A percentile compares a stretch with the other conserved stretches of the same genome.
Evolutionary conservation across 2,113 vertebrate species (phyloP).

Genomic region (Galbula dea): DNA sequence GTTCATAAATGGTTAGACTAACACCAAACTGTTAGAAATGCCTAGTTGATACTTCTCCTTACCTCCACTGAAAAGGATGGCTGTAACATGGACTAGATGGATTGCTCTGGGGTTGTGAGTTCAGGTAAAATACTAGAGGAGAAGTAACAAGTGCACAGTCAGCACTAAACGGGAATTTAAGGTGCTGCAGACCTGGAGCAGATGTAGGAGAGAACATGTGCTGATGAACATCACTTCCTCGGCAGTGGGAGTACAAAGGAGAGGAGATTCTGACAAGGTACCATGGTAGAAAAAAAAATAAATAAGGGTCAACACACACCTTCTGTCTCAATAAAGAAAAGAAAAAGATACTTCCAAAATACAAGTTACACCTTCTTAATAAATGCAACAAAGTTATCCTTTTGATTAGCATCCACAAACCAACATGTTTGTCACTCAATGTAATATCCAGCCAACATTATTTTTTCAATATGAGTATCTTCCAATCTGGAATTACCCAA

Average conservation of each 20-base stretch:
- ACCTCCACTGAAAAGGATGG: constrained; percentile 92
- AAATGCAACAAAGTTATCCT: constrained; percentile 10
- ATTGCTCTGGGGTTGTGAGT: constrained; percentile 73
- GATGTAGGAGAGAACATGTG: constrained; percentile 84
- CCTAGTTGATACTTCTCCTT: constrained; percentile 70
- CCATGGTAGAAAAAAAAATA: constrained; percentile 44
- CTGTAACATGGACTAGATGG: constrained; percentile 77
- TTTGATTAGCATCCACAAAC: not conserved
- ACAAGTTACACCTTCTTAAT: not conserved
- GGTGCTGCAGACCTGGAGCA: constrained; percentile 75
- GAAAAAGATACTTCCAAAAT: not conserved
- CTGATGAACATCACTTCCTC: constrained; percentile 89
- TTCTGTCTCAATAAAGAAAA: not conserved
- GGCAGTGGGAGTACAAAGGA: constrained; percentile 85
- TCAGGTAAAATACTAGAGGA: constrained; percentile 80
- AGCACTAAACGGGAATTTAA: constrained; percentile 78
- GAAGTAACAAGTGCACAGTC: constrained; percentile 83
- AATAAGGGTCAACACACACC: constrained; percentile 55
- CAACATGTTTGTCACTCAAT: not conserved
- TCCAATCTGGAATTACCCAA: not conserved
- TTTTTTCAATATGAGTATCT: not conserved
- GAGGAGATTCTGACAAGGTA: constrained; percentile 90
- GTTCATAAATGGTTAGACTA: not conserved
- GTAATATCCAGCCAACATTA: not conserved
- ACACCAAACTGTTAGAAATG: constrained; percentile 15